phyloP scores from a whole-genome alignment of 2,797 vertebrate species.

The Heterohyrax brucei region DNA sequence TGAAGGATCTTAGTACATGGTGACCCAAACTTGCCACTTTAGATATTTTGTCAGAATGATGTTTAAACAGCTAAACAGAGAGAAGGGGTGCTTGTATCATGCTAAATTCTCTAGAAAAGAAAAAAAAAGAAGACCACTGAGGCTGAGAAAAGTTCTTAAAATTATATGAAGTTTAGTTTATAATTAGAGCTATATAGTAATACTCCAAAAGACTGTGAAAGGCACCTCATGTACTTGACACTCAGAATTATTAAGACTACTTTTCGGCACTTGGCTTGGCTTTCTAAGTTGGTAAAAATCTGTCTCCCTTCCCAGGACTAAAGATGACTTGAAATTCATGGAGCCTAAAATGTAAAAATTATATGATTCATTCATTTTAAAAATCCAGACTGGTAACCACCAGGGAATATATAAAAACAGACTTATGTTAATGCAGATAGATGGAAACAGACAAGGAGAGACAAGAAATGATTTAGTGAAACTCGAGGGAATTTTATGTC shows the following conservation, averaged over 20 bases:
- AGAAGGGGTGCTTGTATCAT: background rate
- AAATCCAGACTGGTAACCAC: background rate
- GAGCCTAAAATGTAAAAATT: background rate
- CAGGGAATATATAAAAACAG: background rate
- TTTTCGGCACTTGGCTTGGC: too few species aligned
- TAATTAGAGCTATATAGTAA: background rate
- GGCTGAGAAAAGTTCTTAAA: background rate
- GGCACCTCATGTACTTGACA: background rate
- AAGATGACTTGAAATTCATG: background rate
- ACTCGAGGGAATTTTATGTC: background rate
- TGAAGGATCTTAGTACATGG: constrained; percentile 6
- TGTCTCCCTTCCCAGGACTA: background rate
- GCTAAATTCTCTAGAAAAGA: background rate
- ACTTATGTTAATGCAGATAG: background rate
- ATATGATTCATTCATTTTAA: constrained; percentile 41
- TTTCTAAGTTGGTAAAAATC: background rate
- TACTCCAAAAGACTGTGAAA: background rate
- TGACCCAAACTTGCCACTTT: constrained; percentile 20
- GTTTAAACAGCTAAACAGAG: constrained; percentile 41
- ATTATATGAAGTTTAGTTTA: background rate
- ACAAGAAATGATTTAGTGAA: constrained; percentile 46
- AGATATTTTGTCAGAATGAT: constrained; percentile 26
- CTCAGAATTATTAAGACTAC: background rate
- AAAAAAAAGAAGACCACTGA: background rate
- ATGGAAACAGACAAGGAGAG: background rate